Evolutionary conservation across 2,797 vertebrate genomes (phyloP).

Genomic region (Halcyon badia): DNA sequence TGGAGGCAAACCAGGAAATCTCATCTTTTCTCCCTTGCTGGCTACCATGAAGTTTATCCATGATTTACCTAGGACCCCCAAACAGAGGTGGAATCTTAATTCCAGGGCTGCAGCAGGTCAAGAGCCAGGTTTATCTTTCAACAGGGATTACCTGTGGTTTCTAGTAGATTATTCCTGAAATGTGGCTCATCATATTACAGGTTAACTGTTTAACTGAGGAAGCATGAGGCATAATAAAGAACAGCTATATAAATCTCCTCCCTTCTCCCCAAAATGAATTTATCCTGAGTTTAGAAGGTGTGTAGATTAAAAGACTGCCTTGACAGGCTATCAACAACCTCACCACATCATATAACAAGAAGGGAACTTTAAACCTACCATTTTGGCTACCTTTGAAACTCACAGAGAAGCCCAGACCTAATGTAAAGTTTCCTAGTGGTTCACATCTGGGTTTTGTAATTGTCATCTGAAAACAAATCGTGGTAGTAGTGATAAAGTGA

Average conservation of each 20-base stretch:
- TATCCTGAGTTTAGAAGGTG: background rate
- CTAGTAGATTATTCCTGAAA: conserved; percentile 42
- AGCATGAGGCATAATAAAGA: conserved; percentile 36
- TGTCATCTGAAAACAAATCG: conserved; percentile 37
- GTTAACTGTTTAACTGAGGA: conserved; percentile 32
- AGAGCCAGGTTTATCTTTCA: conserved; percentile 43
- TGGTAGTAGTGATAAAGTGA: conserved; percentile 30
- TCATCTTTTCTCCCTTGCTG: background rate
- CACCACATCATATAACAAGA: conserved; percentile 46
- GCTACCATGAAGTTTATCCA: background rate
- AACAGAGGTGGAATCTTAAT: conserved; percentile 36
- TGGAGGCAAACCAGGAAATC: background rate
- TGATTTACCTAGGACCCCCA: background rate
- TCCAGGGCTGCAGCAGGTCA: conserved; percentile 8
- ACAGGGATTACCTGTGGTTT: conserved; percentile 27
- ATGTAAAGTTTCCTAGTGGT: conserved; percentile 29
- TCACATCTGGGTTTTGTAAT: conserved; percentile 69
- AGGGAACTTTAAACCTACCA: conserved; percentile 44
- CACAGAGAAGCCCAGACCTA: background rate
- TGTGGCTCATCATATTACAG: conserved; percentile 34
- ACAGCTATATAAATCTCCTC: background rate
- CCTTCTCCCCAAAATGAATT: conserved; percentile 18
- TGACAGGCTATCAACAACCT: conserved; percentile 43
- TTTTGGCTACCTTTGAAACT: conserved; percentile 54
- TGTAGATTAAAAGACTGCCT: conserved; percentile 26